Conservation (phyloP, 2,113 vertebrate genomes). For the Nothoprocta perdicaria region DNA sequence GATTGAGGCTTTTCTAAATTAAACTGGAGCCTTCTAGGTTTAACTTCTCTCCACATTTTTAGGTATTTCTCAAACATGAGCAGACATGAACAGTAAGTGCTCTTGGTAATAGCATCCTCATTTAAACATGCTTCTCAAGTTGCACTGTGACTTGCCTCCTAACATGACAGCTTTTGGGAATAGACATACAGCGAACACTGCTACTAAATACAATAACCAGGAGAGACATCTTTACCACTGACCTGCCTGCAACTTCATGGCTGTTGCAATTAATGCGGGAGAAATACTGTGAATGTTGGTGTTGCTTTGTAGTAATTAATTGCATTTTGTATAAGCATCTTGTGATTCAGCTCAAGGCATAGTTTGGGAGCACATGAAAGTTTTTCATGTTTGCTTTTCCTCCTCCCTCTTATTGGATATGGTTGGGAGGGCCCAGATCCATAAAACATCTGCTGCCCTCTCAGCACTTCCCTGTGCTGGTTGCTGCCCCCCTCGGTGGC, state of each 20-base stretch:
- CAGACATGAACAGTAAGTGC: background rate
- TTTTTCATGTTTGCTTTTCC: background rate
- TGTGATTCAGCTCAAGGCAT: slow-evolving; percentile 21
- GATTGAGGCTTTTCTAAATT: background rate
- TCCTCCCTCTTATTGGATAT: background rate
- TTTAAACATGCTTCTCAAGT: background rate
- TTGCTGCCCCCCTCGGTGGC: background rate
- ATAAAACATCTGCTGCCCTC: background rate
- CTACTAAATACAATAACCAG: background rate
- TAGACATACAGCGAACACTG: background rate
- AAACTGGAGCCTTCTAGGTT: background rate
- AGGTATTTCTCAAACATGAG: background rate
- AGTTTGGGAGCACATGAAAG: background rate
- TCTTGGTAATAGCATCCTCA: background rate
- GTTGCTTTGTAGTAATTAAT: slow-evolving; percentile 33
- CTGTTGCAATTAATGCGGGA: background rate
- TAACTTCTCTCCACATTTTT: background rate
- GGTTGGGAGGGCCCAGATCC: background rate
- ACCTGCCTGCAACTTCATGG: background rate
- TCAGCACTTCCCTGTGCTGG: background rate
- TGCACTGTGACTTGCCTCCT: background rate
- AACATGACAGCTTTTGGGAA: background rate
- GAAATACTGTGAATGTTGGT: background rate
- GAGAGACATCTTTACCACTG: background rate
- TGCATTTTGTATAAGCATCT: background rate